Conservation (phyloP, 2,797 vertebrate species). For the Hipposideros larvatus region DNA sequence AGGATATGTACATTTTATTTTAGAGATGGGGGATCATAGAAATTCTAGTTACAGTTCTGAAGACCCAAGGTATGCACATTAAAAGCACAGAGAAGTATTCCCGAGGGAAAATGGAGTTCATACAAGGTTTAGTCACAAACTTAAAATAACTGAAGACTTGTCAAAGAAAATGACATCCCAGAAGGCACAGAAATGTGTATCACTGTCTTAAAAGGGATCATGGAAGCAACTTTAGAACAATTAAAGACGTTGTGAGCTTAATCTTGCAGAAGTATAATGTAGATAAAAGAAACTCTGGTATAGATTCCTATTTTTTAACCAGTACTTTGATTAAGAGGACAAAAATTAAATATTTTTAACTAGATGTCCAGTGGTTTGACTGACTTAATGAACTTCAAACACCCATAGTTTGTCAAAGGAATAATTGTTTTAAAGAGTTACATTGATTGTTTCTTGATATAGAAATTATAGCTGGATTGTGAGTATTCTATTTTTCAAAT, state of each 20-base stretch:
- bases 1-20: constrained; percentile 18
- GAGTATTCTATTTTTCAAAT: constrained; percentile 16
- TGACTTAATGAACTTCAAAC: constrained; percentile 6
- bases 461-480: neutral
- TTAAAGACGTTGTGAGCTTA: constrained; percentile 58
- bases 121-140: constrained; percentile 83
- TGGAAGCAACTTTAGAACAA: constrained; percentile 74
- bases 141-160: constrained; percentile 84
- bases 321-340: constrained; percentile 33
- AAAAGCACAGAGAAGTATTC: constrained; percentile 67
- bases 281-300: constrained; percentile 10
- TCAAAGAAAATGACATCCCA: constrained; percentile 80
- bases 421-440: neutral
- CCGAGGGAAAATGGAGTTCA: constrained; percentile 74
- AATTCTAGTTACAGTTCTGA: constrained; percentile 59
- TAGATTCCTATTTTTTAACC: neutral
- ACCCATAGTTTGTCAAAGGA: constrained; percentile 6
- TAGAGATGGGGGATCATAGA: constrained; percentile 39
- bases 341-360: neutral
- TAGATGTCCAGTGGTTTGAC: neutral
- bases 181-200: constrained; percentile 75
- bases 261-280: constrained; percentile 53
- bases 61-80: constrained; percentile 56
- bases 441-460: neutral
- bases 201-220: constrained; percentile 78